These are phyloP conservation scores for Cololabis saira DNA, from an alignment of 2,113 vertebrate species.

Conservation along the genomic window DNA sequence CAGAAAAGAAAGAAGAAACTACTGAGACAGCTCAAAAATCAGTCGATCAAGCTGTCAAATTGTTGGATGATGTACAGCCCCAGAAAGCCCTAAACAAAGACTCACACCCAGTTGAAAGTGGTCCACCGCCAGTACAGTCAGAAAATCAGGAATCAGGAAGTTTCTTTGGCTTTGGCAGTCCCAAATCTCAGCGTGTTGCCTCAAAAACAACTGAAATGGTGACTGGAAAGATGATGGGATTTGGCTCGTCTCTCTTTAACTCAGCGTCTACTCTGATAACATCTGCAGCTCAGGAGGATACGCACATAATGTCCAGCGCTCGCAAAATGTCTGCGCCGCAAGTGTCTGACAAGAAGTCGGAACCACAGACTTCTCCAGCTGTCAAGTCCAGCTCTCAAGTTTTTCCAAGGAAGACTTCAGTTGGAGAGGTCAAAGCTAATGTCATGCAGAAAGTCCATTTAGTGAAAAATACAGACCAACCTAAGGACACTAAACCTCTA, in stretches of 20 bases:
- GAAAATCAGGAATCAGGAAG: neutral
- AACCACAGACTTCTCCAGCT: slow-evolving; percentile 33
- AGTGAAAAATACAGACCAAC: slow-evolving; percentile 66
- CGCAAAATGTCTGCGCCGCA: slow-evolving; percentile 29
- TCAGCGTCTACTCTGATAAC: too few species aligned
- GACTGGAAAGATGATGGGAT: too few species aligned
- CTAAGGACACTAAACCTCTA: slow-evolving; percentile 58
- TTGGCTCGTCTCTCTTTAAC: too few species aligned
- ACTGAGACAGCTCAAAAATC: slow-evolving; percentile 27
- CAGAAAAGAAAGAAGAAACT: slow-evolving; percentile 34
- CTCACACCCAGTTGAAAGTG: slow-evolving; percentile 55
- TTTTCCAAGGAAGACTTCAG: slow-evolving; percentile 43
- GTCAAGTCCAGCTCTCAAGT: slow-evolving; percentile 41
- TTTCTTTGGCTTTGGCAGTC: too few species aligned
- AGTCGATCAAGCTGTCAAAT: slow-evolving; percentile 26
- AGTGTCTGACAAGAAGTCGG: slow-evolving; percentile 55
- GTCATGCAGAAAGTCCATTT: slow-evolving; percentile 37
- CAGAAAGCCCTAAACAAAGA: slow-evolving; percentile 49
- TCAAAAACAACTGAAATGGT: too few species aligned
- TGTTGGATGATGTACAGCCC: slow-evolving; percentile 20
- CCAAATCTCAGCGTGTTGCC: too few species aligned
- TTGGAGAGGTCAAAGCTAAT: slow-evolving; percentile 33
- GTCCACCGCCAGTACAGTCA: slow-evolving; percentile 53
- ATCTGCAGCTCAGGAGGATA: too few species aligned
- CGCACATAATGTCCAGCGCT: too few species aligned